Conservation (phyloP, 2,888 invertebrate genomes). For the Lasioglossum calceatum region DNA sequence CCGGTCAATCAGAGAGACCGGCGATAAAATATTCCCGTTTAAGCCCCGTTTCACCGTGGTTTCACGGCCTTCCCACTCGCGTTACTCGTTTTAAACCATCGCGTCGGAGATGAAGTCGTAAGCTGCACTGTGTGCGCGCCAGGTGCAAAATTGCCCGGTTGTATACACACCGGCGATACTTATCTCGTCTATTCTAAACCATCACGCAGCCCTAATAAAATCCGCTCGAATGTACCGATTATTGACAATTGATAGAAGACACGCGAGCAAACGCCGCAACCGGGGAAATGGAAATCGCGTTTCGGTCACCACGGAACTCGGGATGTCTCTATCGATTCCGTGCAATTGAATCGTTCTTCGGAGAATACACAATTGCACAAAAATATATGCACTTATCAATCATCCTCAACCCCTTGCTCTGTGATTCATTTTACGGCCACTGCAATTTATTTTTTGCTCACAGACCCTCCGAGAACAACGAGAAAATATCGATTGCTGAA, state of each 20-base stretch:
- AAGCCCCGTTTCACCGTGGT: slow-evolving; percentile 31
- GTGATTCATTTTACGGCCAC: background rate
- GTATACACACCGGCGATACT: slow-evolving; percentile 46
- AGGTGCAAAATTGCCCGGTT: slow-evolving; percentile 51
- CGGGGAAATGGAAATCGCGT: background rate
- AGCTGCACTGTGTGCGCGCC: slow-evolving; percentile 40
- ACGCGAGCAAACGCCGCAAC: background rate
- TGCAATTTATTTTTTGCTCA: background rate
- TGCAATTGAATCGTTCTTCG: background rate
- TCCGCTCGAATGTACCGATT: background rate
- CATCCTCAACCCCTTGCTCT: background rate
- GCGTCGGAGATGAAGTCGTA: slow-evolving; percentile 72
- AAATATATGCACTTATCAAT: background rate
- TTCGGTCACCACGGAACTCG: background rate
- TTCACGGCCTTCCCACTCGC: slow-evolving; percentile 43
- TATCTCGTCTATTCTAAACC: slow-evolving; percentile 42
- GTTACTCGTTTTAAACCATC: slow-evolving; percentile 21
- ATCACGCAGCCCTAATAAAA: slow-evolving; percentile 46
- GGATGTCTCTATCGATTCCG: background rate
- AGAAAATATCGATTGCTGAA: too few relatives aligned
- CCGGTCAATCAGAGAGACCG: slow-evolving; percentile 37
- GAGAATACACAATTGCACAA: background rate
- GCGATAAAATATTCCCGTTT: slow-evolving; percentile 42
- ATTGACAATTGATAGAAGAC: slow-evolving; percentile 9
- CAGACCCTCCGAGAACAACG: background rate